Evolutionary conservation across 2,888 invertebrate genomes (phyloP).

Genomic region (Acronicta alni): DNA sequence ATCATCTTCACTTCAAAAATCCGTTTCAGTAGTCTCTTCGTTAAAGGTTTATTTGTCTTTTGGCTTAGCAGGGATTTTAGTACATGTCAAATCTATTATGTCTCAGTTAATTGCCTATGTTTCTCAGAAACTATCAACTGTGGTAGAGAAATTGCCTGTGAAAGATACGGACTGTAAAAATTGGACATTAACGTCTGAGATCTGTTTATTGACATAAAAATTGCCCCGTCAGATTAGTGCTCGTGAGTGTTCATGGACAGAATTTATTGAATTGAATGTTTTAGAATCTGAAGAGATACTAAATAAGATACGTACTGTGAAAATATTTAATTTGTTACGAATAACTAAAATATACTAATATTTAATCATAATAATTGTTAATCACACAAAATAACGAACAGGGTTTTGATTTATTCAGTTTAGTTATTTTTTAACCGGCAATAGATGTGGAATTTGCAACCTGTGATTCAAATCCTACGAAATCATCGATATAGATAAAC

Average conservation of each 20-base stretch:
- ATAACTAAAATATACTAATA: no score
- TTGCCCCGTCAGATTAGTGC: conserved; percentile 27
- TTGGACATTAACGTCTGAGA: conserved; percentile 70
- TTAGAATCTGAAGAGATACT: conserved; percentile 4
- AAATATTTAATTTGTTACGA: no score
- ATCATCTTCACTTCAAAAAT: conserved; percentile 73
- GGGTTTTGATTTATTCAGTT: no score
- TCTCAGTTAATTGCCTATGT: conserved; percentile 56
- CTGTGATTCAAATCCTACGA: no score
- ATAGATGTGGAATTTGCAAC: no score
- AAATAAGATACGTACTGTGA: neutral
- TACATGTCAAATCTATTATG: conserved; percentile 61
- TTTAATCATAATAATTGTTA: no score
- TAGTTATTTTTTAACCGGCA: no score
- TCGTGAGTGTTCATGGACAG: conserved; percentile 12
- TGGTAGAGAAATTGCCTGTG: conserved; percentile 71
- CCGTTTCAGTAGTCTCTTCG: conserved; percentile 52
- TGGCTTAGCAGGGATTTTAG: conserved; percentile 54
- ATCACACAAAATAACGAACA: no score
- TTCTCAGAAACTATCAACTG: conserved; percentile 72
- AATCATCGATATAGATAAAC: no score
- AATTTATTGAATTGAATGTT: conserved; percentile 23
- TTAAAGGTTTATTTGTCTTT: conserved; percentile 52
- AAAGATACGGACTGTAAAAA: conserved; percentile 62
- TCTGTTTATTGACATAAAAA: conserved; percentile 60